phyloP scores from a whole-genome alignment of 1,140 invertebrate genomes.

The Calliopsis andreniformis region DNA sequence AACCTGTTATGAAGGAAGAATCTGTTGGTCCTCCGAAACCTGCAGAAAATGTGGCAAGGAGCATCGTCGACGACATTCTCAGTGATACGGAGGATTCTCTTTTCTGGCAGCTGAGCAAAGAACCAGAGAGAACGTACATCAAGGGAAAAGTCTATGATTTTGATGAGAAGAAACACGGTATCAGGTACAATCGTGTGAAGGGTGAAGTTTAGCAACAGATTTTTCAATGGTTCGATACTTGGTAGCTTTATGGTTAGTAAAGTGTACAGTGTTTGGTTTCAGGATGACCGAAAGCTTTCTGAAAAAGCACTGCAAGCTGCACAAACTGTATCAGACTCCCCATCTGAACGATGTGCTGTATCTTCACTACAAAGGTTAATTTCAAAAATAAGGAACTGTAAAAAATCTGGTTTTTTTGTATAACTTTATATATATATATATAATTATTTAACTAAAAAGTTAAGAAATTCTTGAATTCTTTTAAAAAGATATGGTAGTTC shows the following conservation, averaged over 20 bases:
- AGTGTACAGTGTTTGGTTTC: constrained; percentile 33
- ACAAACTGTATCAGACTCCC: constrained; percentile 94
- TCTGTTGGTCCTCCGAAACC: background rate
- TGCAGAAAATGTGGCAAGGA: background rate
- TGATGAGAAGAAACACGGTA: constrained; percentile 68
- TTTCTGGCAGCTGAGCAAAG: constrained; percentile 9
- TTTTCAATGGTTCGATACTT: too few relatives aligned
- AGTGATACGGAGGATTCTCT: constrained; percentile 38
- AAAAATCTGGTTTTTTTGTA: too few relatives aligned
- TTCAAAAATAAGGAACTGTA: background rate
- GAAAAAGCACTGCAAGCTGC: constrained; percentile 90
- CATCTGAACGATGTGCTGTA: constrained; percentile 96
- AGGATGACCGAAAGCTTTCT: constrained; percentile 90
- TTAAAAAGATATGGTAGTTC: too few relatives aligned
- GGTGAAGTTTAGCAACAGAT: too few relatives aligned
- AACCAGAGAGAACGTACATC: constrained; percentile 50
- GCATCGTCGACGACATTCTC: constrained; percentile 17
- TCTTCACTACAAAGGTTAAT: constrained; percentile 93
- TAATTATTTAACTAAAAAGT: too few relatives aligned
- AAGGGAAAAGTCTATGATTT: constrained; percentile 70
- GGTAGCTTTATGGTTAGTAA: constrained; percentile 1
- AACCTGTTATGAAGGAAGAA: too few relatives aligned
- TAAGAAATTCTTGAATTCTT: too few relatives aligned
- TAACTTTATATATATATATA: too few relatives aligned
- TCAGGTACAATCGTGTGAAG: constrained; percentile 53